Conservation (phyloP, 2,113 vertebrate species). For the Irena cyanogastra region DNA sequence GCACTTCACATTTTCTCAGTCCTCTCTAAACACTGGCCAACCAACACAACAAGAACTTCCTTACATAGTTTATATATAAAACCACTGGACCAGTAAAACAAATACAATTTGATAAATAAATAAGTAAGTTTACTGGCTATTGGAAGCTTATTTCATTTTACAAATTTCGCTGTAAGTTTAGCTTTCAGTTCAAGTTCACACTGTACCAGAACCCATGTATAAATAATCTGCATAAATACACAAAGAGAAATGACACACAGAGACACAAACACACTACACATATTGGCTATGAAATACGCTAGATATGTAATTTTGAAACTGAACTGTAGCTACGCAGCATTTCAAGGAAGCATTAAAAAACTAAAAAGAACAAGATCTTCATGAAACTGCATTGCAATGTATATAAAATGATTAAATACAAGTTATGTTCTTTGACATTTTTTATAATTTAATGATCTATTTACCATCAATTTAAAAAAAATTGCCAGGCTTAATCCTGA, state of each 20-base stretch:
- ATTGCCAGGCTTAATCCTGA: conserved; percentile 64
- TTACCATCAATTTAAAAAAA: conserved; percentile 45
- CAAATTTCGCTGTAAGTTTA: background rate
- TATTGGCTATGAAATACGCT: background rate
- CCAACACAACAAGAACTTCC: background rate
- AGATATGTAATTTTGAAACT: background rate
- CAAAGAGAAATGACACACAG: background rate
- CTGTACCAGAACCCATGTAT: background rate
- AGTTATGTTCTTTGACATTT: conserved; percentile 20
- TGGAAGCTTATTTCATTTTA: background rate
- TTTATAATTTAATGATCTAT: conserved; percentile 26
- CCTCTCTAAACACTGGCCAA: background rate
- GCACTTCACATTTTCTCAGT: background rate
- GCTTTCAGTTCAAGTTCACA: background rate
- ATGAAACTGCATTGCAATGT: background rate
- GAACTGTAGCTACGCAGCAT: background rate
- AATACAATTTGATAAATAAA: conserved; percentile 29
- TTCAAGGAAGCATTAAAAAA: conserved; percentile 4
- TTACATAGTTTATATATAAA: background rate
- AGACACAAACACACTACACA: background rate
- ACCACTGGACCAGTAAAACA: background rate
- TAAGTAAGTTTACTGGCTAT: background rate
- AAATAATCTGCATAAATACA: background rate
- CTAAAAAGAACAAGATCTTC: background rate
- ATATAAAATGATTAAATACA: conserved; percentile 6